These are phyloP conservation scores for Theodoxus fluviatilis DNA, from an alignment of 2,888 invertebrate genomes.

Conservation along the genomic window DNA sequence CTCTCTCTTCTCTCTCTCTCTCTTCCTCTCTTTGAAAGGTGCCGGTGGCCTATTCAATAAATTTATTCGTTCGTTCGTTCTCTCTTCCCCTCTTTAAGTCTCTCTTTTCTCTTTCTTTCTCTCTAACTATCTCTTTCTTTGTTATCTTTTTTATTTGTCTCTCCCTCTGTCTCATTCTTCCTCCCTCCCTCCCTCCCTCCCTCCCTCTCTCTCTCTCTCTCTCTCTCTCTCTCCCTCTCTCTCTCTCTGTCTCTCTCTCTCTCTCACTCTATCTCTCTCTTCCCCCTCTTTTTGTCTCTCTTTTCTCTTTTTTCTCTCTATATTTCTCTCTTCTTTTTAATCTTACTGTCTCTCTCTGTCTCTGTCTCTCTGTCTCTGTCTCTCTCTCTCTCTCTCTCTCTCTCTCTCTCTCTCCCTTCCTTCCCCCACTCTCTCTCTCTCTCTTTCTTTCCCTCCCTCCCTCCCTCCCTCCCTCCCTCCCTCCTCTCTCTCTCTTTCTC, in stretches of 20 bases:
- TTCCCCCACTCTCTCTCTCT: not conserved
- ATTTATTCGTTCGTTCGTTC: too few relatives aligned
- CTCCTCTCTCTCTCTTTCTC: not conserved
- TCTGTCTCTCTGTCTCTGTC: not conserved
- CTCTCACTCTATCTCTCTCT: slow-evolving; percentile 23
- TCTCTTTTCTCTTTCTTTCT: too few relatives aligned
- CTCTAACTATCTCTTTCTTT: too few relatives aligned
- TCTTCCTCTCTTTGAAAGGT: too few relatives aligned
- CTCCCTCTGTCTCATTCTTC: too few relatives aligned
- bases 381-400: not conserved
- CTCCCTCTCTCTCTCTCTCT: not conserved
- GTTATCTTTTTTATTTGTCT: too few relatives aligned
- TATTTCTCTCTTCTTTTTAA: not conserved
- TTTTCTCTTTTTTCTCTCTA: slow-evolving; percentile 9
- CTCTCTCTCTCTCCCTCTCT: not conserved
- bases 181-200: too few relatives aligned
- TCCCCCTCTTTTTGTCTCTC: slow-evolving; percentile 22
- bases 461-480: not conserved
- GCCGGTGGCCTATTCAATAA: too few relatives aligned
- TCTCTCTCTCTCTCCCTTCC: not conserved
- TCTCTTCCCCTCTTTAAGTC: too few relatives aligned
- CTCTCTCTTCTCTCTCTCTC: too few relatives aligned
- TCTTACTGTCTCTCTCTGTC: not conserved
- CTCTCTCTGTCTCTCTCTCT: slow-evolving; percentile 9
- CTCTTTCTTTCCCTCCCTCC: not conserved